A percentile compares a stretch with the other conserved stretches of the same genome.
phyloP scores from a whole-genome alignment of 2,888 invertebrate species.

The Alviniconcha strummeri region DNA sequence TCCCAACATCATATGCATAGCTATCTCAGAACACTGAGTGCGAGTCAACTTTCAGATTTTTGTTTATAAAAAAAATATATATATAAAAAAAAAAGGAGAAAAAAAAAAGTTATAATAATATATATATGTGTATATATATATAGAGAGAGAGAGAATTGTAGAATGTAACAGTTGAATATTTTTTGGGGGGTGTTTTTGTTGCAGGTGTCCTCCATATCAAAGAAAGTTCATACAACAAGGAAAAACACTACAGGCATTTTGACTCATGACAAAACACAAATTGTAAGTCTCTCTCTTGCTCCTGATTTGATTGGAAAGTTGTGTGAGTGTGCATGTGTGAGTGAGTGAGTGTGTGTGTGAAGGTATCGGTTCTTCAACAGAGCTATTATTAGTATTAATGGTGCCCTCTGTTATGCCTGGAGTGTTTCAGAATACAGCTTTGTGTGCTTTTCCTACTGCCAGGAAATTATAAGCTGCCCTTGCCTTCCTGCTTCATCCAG shows the following conservation, averaged over 20 bases:
- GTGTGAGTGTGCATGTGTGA: neutral
- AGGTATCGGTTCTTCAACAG: too few species aligned
- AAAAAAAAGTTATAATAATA: neutral
- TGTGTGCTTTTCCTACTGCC: too few species aligned
- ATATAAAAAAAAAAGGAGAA: neutral
- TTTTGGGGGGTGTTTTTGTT: too few species aligned
- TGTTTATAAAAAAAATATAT: neutral
- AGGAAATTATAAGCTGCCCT: too few species aligned
- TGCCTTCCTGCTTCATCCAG: too few species aligned
- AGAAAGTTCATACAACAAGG: slow-evolving; percentile 93
- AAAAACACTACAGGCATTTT: slow-evolving; percentile 83
- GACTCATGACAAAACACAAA: slow-evolving; percentile 86
- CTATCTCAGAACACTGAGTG: too few species aligned
- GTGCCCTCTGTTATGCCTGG: too few species aligned
- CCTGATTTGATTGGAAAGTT: neutral
- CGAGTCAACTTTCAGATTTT: too few species aligned
- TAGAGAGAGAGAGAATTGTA: neutral
- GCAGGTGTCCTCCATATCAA: slow-evolving; percentile 91
- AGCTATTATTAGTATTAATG: too few species aligned
- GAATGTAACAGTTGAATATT: too few species aligned
- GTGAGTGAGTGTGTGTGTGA: neutral
- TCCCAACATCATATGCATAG: too few species aligned
- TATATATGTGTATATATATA: neutral
- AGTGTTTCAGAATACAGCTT: too few species aligned
- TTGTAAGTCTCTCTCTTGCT: slow-evolving; percentile 74